These are phyloP conservation scores for Ligdia adustata DNA, from an alignment of 2,888 invertebrate species.

Conservation along the genomic window DNA sequence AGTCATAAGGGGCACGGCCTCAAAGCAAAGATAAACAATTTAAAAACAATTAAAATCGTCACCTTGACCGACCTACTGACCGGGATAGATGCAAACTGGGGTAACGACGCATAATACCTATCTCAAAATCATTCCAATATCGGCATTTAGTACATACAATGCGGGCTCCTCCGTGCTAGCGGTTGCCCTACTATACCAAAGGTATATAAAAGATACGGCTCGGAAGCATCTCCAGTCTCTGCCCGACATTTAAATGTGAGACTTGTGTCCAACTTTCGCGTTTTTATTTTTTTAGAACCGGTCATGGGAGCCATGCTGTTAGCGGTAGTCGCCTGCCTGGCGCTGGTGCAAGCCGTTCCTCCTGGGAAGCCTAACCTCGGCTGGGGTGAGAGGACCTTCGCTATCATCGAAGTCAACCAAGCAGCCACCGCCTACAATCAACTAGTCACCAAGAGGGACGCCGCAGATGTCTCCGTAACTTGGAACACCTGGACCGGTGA, in stretches of 20 bases:
- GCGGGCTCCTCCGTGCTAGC: constrained; percentile 69
- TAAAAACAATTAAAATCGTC: constrained; percentile 62
- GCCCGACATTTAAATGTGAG: constrained; percentile 62
- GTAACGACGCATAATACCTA: constrained; percentile 75
- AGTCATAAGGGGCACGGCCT: constrained; percentile 37
- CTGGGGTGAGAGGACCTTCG: constrained; percentile 77
- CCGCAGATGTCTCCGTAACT: constrained; percentile 73
- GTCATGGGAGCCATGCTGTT: constrained; percentile 65
- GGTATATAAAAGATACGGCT: constrained; percentile 74
- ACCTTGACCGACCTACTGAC: constrained; percentile 75
- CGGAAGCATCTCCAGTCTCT: constrained; percentile 67
- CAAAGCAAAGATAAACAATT: constrained; percentile 52
- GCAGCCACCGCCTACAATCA: constrained; percentile 80
- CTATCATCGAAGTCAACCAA: constrained; percentile 77
- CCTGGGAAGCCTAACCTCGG: constrained; percentile 74
- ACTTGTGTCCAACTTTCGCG: constrained; percentile 55
- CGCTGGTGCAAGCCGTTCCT: constrained; percentile 54
- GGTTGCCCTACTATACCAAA: constrained; percentile 77
- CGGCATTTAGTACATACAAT: constrained; percentile 42
- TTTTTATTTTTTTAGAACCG: constrained; percentile 71
- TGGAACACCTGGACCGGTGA: constrained; percentile 81
- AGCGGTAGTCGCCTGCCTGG: constrained; percentile 54
- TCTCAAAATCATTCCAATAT: constrained; percentile 64
- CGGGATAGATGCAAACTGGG: constrained; percentile 70
- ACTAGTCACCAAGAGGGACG: constrained; percentile 67